These are phyloP conservation scores for Pelmatolapia mariae DNA, from an alignment of 2,113 vertebrate species.

Conservation along the genomic window DNA sequence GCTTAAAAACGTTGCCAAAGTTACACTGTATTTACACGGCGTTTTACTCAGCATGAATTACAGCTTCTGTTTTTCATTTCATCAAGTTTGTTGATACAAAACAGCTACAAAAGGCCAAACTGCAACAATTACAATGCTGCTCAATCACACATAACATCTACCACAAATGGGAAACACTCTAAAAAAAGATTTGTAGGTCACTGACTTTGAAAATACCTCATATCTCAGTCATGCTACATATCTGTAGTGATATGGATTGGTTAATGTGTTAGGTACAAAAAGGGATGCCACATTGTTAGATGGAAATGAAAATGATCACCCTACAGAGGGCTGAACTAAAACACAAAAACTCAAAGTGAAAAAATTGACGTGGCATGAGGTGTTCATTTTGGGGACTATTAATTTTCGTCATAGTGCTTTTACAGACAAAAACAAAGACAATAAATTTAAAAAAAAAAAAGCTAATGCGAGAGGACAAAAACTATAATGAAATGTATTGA, in stretches of 20 bases:
- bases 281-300: neutral
- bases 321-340: neutral
- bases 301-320: neutral
- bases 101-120: neutral
- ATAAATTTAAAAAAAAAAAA: fast-evolving
- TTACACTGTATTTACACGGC: neutral
- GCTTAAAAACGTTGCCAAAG: neutral
- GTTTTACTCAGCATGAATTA: neutral
- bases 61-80: neutral
- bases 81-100: neutral
- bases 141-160: neutral
- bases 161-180: neutral
- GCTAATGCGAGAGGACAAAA: neutral
- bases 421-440: neutral
- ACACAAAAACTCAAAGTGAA: neutral
- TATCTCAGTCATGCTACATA: neutral
- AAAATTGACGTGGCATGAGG: neutral
- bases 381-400: neutral
- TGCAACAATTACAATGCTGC: neutral
- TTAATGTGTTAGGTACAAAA: neutral
- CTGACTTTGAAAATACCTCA: neutral
- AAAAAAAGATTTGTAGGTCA: neutral
- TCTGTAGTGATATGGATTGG: neutral
- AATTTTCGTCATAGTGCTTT: neutral
- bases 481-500: neutral